These are phyloP conservation scores for Drosophila birchii DNA, from an alignment of 2,888 invertebrate species.

Conservation along the genomic window DNA sequence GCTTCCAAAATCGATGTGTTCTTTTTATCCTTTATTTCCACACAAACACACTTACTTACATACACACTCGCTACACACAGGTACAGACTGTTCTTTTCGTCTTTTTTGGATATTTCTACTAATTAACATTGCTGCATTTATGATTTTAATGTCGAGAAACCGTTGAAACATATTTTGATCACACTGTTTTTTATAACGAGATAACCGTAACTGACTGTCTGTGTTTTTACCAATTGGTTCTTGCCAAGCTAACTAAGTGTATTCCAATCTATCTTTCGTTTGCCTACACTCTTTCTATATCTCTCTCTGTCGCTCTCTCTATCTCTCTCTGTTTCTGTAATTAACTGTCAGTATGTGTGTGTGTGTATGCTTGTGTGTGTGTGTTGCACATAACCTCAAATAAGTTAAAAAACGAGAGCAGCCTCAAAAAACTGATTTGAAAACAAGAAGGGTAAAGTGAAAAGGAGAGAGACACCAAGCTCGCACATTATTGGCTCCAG, in stretches of 20 bases:
- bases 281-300: slow-evolving; percentile 57
- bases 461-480: slow-evolving; percentile 34
- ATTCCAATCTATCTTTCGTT: slow-evolving; percentile 62
- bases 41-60: slow-evolving; percentile 25
- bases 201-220: slow-evolving; percentile 73
- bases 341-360: slow-evolving; percentile 36
- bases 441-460: slow-evolving; percentile 36
- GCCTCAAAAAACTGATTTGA: slow-evolving; percentile 40
- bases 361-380: slow-evolving; percentile 44
- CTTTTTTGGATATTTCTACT: slow-evolving; percentile 47
- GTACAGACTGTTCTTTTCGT: slow-evolving; percentile 43
- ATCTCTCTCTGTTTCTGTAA: slow-evolving; percentile 57
- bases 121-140: slow-evolving; percentile 70
- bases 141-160: slow-evolving; percentile 67
- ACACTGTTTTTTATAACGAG: slow-evolving; percentile 67
- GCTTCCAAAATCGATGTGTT: slow-evolving; percentile 70
- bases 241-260: slow-evolving; percentile 76
- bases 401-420: slow-evolving; percentile 49
- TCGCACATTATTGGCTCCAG: slow-evolving; percentile 70
- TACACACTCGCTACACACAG: slow-evolving; percentile 31
- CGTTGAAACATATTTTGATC: slow-evolving; percentile 70
- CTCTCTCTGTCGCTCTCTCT: slow-evolving; percentile 40
- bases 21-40: slow-evolving; percentile 24
- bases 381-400: slow-evolving; percentile 42
- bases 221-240: slow-evolving; percentile 70